Evolutionary conservation across 2,888 invertebrate genomes (phyloP).

Genomic region (Diaperis boleti): DNA sequence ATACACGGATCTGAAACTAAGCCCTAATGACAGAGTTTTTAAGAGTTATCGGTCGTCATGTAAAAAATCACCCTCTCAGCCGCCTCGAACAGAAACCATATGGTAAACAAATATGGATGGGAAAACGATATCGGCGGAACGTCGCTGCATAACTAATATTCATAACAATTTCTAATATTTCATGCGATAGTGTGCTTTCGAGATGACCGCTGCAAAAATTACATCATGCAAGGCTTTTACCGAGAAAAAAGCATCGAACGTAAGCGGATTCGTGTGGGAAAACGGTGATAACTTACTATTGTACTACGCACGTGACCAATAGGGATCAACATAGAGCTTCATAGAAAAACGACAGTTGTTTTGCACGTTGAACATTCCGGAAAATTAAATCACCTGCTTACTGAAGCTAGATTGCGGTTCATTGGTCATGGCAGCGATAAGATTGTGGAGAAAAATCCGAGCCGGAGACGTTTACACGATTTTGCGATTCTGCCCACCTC

Average conservation of each 20-base stretch:
- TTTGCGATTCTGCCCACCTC: too few species aligned
- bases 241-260: conserved; percentile 36
- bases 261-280: conserved; percentile 43
- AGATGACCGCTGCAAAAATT: conserved; percentile 39
- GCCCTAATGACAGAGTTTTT: conserved; percentile 42
- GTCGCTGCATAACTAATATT: conserved; percentile 13
- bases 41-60: conserved; percentile 18
- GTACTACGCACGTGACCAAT: conserved; percentile 27
- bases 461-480: too few species aligned
- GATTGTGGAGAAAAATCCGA: too few species aligned
- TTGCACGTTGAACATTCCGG: conserved; percentile 19
- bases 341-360: conserved; percentile 24
- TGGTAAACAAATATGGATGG: conserved; percentile 46
- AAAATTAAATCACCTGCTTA: conserved; percentile 4
- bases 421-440: too few species aligned
- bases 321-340: conserved; percentile 17
- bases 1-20: conserved; percentile 28
- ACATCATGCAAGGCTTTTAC: conserved; percentile 31
- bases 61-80: conserved; percentile 48
- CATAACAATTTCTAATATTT: conserved; percentile 51
- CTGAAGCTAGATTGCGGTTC: not conserved
- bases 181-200: conserved; percentile 51
- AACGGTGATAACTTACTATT: conserved; percentile 27
- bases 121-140: conserved; percentile 42
- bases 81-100: conserved; percentile 49